These are phyloP conservation scores for Diplodus sargus DNA, from an alignment of 2,797 vertebrate genomes.

Conservation along the genomic window DNA sequence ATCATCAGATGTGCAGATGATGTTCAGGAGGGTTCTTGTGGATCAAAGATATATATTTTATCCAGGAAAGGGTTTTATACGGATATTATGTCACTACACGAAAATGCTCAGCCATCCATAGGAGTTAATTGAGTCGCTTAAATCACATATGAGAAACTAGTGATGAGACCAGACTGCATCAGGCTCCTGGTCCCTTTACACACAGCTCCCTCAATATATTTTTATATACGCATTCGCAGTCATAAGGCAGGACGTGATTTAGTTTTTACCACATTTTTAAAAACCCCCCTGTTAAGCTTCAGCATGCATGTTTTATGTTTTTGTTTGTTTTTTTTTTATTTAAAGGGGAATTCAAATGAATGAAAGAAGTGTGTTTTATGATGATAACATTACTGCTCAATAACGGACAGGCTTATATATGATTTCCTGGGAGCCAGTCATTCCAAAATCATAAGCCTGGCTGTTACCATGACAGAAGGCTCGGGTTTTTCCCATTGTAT, in stretches of 20 bases:
- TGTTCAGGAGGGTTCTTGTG: conserved; percentile 23
- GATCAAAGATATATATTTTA: conserved; percentile 39
- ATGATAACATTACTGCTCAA: too few relatives aligned
- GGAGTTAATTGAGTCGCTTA: conserved; percentile 49
- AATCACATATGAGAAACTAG: conserved; percentile 53
- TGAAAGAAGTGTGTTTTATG: too few relatives aligned
- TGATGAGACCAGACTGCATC: conserved; percentile 36
- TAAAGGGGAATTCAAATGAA: too few relatives aligned
- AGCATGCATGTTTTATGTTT: conserved; percentile 34
- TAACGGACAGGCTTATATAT: too few relatives aligned
- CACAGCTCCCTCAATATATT: conserved; percentile 24
- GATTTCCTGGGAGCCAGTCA: too few relatives aligned
- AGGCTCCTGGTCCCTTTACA: conserved; percentile 27
- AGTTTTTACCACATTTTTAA: conserved; percentile 34
- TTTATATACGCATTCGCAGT: conserved; percentile 35
- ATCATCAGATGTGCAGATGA: conserved; percentile 43
- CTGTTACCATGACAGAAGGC: too few relatives aligned
- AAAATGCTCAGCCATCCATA: conserved; percentile 39
- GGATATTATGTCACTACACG: conserved; percentile 41
- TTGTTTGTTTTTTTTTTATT: neutral
- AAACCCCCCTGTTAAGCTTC: conserved; percentile 7
- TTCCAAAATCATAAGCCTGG: too few relatives aligned
- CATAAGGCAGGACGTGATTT: conserved; percentile 18
- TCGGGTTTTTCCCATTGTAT: too few relatives aligned
- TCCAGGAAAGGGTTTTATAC: conserved; percentile 28